Conservation (phyloP, 2,113 vertebrate genomes). For the Callithrix jacchus region DNA sequence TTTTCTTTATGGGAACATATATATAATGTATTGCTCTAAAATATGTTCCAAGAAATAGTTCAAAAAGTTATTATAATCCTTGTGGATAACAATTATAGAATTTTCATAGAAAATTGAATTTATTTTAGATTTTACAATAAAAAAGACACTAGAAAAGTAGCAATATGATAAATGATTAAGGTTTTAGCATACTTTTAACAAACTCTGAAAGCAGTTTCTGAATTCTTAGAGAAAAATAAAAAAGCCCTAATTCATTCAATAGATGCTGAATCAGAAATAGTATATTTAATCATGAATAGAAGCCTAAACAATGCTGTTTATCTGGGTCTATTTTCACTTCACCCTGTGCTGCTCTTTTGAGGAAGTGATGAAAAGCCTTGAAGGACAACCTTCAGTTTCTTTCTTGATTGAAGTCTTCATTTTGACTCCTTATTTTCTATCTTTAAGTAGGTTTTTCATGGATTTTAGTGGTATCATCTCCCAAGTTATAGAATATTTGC, state of each 20-base stretch:
- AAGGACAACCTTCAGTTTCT: background rate
- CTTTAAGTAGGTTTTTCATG: background rate
- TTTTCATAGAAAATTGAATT: background rate
- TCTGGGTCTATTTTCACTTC: background rate
- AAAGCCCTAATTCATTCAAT: slow-evolving; percentile 11
- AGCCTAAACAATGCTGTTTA: background rate
- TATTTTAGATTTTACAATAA: slow-evolving; percentile 26
- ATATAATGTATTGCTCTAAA: background rate
- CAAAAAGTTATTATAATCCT: background rate
- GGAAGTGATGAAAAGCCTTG: background rate
- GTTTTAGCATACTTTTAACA: background rate
- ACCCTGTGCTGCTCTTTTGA: background rate
- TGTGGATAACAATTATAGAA: background rate
- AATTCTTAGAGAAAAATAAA: slow-evolving; percentile 16
- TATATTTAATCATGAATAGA: background rate
- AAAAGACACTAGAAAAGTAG: background rate
- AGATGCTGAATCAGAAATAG: background rate
- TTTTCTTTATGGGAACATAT: background rate
- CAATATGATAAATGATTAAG: background rate
- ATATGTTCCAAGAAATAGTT: background rate
- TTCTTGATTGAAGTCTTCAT: background rate
- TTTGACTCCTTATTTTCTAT: background rate
- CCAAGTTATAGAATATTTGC: background rate
- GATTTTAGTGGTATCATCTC: background rate
- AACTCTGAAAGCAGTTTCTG: background rate